Evolutionary conservation across 35 echinoderm and acorn worm genomes (phyloP).

Genomic region (Heliocidaris erythrogramma): DNA sequence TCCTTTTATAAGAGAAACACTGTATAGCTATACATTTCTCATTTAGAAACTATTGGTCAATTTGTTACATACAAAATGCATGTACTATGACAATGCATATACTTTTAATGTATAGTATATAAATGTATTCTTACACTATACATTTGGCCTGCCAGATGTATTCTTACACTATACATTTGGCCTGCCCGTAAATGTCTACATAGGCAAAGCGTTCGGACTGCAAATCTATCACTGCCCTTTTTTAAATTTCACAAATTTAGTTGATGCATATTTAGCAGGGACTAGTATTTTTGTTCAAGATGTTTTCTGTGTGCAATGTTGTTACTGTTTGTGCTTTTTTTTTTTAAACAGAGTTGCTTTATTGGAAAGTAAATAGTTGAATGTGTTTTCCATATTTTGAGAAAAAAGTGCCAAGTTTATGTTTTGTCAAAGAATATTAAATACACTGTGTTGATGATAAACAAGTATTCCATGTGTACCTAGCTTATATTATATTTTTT

Average conservation of each 20-base stretch:
- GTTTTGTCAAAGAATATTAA: neutral
- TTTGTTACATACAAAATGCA: no score
- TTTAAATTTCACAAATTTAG: neutral
- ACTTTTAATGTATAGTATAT: no score
- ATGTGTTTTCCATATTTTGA: neutral
- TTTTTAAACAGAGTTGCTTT: neutral
- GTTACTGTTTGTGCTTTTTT: neutral
- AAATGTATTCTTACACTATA: no score
- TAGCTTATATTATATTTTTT: neutral
- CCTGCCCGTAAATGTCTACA: no score
- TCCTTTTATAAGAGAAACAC: no score
- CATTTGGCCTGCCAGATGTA: no score
- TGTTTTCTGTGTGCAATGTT: constrained; percentile 3
- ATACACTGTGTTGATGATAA: neutral
- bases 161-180: no score
- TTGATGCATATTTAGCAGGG: neutral
- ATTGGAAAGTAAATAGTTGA: neutral
- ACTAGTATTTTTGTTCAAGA: neutral
- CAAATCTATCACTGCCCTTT: neutral
- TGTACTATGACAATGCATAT: no score
- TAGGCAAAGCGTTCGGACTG: no score
- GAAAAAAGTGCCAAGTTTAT: constrained; percentile 8
- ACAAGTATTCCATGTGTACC: neutral
- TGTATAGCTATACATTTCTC: no score
- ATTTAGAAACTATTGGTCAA: no score